Percentiles rank a stretch among this genome's conserved stretches.
Evolutionary conservation across 2,888 invertebrate species (phyloP).

Genomic region (Sphaerophoria rueppellii): DNA sequence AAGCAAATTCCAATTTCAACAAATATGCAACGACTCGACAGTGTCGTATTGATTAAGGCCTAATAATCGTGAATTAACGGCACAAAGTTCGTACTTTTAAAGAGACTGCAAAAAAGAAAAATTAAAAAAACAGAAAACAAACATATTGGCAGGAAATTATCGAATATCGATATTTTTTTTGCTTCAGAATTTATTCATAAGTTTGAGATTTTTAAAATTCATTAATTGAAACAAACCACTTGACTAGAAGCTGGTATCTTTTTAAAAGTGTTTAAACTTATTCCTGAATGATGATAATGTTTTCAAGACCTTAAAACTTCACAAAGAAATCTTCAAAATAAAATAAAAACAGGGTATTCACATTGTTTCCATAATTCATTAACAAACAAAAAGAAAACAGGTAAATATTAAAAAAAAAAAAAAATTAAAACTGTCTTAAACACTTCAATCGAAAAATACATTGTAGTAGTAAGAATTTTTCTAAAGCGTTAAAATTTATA

Average conservation of each 20-base stretch:
- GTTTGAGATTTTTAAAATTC: no score
- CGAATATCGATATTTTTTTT: background rate
- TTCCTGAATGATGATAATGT: no score
- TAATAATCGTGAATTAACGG: conserved; percentile 27
- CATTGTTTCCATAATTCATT: no score
- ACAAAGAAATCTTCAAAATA: no score
- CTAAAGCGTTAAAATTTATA: no score
- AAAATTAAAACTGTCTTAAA: no score
- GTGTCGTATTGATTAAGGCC: conserved; percentile 77
- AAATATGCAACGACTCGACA: conserved; percentile 75
- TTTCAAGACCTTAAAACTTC: no score
- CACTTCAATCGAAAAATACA: no score
- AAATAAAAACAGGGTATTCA: no score
- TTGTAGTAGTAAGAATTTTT: no score
- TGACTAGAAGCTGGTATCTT: background rate
- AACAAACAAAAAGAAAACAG: no score
- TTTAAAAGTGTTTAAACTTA: background rate
- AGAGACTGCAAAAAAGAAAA: conserved; percentile 30
- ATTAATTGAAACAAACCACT: background rate
- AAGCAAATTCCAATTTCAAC: conserved; percentile 75
- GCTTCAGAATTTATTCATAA: background rate
- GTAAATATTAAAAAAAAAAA: no score
- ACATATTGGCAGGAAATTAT: background rate
- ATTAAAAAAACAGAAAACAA: conserved; percentile 20
- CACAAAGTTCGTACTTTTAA: conserved; percentile 62